Evolutionary conservation across 2,888 invertebrate species (phyloP).

Genomic region (Orchesella flavescens): DNA sequence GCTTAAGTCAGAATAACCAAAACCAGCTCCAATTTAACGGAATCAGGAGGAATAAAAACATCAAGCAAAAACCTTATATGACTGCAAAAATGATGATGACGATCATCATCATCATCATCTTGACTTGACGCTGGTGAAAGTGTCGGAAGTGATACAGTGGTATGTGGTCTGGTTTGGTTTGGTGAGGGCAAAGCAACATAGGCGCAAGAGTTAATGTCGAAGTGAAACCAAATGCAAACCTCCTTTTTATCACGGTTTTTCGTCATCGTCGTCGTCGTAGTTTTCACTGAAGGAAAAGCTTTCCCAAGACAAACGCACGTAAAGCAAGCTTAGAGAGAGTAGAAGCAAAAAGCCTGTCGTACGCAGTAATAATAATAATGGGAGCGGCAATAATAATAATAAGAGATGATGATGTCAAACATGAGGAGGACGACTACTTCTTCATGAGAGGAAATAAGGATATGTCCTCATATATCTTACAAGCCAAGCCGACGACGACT

Average conservation of each 20-base stretch:
- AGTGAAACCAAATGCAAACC: too few species aligned
- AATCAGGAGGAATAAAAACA: conserved; percentile 44
- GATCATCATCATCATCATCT: conserved; percentile 23
- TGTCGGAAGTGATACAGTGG: conserved; percentile 31
- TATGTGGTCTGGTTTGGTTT: not conserved
- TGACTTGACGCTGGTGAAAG: conserved; percentile 22
- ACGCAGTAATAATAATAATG: conserved; percentile 50
- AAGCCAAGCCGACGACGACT: not conserved
- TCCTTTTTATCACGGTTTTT: not conserved
- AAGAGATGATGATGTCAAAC: conserved; percentile 25
- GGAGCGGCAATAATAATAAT: conserved; percentile 47
- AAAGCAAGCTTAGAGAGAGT: not conserved
- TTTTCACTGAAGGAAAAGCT: not conserved
- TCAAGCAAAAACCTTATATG: conserved; percentile 8
- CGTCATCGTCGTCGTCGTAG: conserved; percentile 8
- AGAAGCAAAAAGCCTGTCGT: conserved; percentile 3
- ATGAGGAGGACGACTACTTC: not conserved
- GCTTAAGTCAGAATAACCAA: conserved; percentile 32
- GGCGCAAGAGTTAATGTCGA: too few species aligned
- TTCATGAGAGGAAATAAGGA: conserved; percentile 18
- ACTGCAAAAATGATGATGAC: conserved; percentile 33
- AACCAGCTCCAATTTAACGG: conserved; percentile 33
- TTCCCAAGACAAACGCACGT: too few species aligned
- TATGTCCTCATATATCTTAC: conserved; percentile 21
- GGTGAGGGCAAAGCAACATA: too few species aligned